Conservation (phyloP, 1,140 invertebrate species). For the Eueides isabella region DNA sequence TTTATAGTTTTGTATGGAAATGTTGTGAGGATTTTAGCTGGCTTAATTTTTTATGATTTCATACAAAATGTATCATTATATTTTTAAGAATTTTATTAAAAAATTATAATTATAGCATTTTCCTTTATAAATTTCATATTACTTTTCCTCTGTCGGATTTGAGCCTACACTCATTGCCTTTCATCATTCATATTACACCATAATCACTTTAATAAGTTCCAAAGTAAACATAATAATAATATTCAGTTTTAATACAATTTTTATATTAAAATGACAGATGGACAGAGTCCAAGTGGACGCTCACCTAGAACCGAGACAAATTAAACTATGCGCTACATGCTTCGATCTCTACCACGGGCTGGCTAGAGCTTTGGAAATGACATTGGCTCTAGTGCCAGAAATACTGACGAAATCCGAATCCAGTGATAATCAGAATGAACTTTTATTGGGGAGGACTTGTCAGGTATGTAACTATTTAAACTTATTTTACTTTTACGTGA, state of each 20-base stretch:
- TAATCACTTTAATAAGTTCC: no score
- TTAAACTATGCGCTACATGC: conserved; percentile 93
- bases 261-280: conserved; percentile 83
- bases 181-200: no score
- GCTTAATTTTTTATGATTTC: neutral
- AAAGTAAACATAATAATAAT: neutral
- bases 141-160: no score
- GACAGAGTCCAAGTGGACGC: conserved; percentile 82
- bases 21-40: neutral
- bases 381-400: conserved; percentile 84
- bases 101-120: no score
- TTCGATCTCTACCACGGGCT: conserved; percentile 75
- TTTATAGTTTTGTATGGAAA: neutral
- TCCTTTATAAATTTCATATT: no score
- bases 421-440: conserved; percentile 66
- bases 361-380: conserved; percentile 90
- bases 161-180: no score
- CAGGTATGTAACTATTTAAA: conserved; percentile 52
- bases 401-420: conserved; percentile 61
- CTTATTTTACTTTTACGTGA: no score
- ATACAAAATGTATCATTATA: no score
- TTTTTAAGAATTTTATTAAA: no score
- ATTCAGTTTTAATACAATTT: neutral
- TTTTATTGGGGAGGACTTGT: conserved; percentile 68
- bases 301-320: conserved; percentile 87